These are phyloP conservation scores for Spheniscus mendiculus DNA, from an alignment of 2,113 vertebrate genomes.

Conservation along the genomic window DNA sequence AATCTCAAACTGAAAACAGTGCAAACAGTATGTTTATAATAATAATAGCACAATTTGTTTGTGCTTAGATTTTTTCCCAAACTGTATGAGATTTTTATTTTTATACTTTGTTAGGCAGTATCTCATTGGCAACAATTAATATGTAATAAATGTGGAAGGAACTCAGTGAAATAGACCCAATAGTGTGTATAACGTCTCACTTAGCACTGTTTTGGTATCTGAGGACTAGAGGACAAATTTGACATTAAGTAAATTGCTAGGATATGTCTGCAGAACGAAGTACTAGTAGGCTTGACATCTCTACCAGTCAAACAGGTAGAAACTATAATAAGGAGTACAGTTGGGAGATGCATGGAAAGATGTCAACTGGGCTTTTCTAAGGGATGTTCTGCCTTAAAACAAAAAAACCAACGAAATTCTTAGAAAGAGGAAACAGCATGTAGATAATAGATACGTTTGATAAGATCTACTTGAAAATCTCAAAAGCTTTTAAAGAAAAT, in stretches of 20 bases:
- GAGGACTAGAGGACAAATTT: not conserved
- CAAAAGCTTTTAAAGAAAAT: not conserved
- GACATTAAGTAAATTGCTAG: not conserved
- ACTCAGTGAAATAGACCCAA: fast-evolving
- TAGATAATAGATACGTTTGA: not conserved
- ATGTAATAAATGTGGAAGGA: not conserved
- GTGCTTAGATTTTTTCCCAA: not conserved
- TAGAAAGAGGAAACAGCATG: not conserved
- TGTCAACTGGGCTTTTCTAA: not conserved
- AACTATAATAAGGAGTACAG: not conserved
- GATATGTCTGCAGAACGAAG: not conserved
- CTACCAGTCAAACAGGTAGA: not conserved
- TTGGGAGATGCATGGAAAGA: not conserved
- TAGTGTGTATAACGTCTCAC: not conserved
- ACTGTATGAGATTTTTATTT: not conserved
- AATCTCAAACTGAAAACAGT: not conserved
- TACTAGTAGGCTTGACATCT: not conserved
- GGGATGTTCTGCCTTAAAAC: not conserved
- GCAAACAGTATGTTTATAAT: not conserved
- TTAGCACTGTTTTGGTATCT: not conserved
- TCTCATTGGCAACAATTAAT: not conserved
- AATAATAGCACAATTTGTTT: not conserved
- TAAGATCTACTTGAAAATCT: not conserved
- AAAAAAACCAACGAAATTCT: not conserved
- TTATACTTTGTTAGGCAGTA: not conserved